Conservation (phyloP, 2,797 vertebrate genomes). For the Hozukius guyotensis region DNA sequence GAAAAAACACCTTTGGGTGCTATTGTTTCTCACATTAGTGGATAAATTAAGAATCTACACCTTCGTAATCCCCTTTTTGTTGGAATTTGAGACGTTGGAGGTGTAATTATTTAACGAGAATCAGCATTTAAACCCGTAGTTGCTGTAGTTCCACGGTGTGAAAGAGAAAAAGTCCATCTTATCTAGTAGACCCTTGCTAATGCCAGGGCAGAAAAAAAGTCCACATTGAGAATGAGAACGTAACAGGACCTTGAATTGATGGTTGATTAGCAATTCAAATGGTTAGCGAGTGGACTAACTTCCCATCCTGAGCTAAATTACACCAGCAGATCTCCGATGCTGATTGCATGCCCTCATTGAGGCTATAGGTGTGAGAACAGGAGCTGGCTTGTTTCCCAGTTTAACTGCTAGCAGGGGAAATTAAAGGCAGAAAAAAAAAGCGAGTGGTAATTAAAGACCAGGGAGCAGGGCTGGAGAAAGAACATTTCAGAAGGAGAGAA, state of each 20-base stretch:
- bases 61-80: slow-evolving; percentile 24
- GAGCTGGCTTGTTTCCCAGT: slow-evolving; percentile 59
- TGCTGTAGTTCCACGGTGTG: neutral
- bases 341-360: slow-evolving; percentile 56
- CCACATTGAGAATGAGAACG: slow-evolving; percentile 4
- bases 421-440: slow-evolving; percentile 59
- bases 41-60: neutral
- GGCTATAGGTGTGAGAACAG: slow-evolving; percentile 53
- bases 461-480: slow-evolving; percentile 62
- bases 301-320: slow-evolving; percentile 23
- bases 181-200: neutral
- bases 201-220: neutral
- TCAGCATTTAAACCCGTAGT: neutral
- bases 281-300: slow-evolving; percentile 15
- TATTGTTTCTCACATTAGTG: neutral
- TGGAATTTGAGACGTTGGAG: slow-evolving; percentile 43
- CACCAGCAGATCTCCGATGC: slow-evolving; percentile 38
- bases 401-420: slow-evolving; percentile 63
- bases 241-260: slow-evolving; percentile 16
- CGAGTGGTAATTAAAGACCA: slow-evolving; percentile 63
- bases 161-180: slow-evolving; percentile 1
- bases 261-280: slow-evolving; percentile 22
- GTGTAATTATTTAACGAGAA: slow-evolving; percentile 66
- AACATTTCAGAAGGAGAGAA: slow-evolving; percentile 50
- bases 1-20: slow-evolving; percentile 6